Conservation (phyloP, 2,888 invertebrate genomes). For the Polyommatus icarus region DNA sequence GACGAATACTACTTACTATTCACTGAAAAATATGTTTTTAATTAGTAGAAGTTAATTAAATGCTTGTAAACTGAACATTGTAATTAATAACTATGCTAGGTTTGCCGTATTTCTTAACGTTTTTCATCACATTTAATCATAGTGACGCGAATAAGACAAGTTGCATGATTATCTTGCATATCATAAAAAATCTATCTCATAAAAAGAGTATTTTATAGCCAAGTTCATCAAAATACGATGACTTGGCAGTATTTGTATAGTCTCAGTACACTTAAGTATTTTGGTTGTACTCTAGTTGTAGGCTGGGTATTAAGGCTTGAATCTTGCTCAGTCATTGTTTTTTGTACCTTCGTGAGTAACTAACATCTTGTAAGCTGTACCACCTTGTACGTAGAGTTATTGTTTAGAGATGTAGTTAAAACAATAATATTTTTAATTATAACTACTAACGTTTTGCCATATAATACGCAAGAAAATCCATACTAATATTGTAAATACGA, state of each 20-base stretch:
- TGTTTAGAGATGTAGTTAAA: background rate
- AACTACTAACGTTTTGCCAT: background rate
- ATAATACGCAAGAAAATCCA: background rate
- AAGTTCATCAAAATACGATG: conserved; percentile 7
- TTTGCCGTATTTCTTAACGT: background rate
- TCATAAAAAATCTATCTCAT: background rate
- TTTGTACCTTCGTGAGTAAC: background rate
- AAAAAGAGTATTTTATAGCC: background rate
- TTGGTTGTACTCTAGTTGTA: conserved; percentile 8
- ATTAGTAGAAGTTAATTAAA: background rate
- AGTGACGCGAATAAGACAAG: background rate
- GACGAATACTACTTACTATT: background rate
- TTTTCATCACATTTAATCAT: background rate
- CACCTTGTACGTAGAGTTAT: background rate
- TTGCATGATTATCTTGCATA: background rate
- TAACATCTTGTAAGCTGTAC: background rate
- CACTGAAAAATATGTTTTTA: background rate
- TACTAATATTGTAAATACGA: no score
- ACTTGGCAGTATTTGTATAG: background rate
- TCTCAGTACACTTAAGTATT: background rate
- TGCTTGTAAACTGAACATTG: background rate
- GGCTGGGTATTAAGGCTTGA: background rate
- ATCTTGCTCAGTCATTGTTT: background rate
- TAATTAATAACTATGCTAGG: background rate
- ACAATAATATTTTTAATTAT: background rate